Base-by-base conservation (phyloP, 1,140 invertebrate species). In the Caenorhabditis latens region DNA sequence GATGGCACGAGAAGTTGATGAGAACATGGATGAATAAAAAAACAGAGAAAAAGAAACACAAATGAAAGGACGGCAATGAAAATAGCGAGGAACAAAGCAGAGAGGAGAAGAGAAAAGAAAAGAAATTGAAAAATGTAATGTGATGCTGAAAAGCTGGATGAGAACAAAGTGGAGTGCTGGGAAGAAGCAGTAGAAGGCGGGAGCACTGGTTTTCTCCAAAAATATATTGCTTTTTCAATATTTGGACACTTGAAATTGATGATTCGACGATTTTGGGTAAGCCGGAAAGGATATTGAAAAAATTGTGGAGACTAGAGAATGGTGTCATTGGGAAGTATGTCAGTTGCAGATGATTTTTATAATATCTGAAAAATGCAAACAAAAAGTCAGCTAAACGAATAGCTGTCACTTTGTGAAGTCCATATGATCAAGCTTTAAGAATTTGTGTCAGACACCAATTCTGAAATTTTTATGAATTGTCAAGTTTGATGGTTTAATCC, bases 81-180 rank as follows among this genome's bases (percentile, higher is more conserved):
- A 53, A 53, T 50, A 50, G 8, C 3, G 50, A 42, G 9, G n/a
- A 14, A 32, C n/a, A n/a, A 4, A 67, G 63, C 50, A 50, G 13
- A 75, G 5, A 50, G 19, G 24, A 50, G 46, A n/a, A 14, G 46
- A 21, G 24, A 71, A 48, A 46, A 79, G n/a, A 11, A 50, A 79
- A 46, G 46, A 50, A 79, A 50, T 53, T 79, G 46, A 50, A 79
- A 79, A 50, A 79, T 79, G 71, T 79, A 79, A 79, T 79, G 71
- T 79, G 71, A 79, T 79, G 71, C 71, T 79, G 71, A 79, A 79
- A 79, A 79, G 71, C 71, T 79, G 71, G 71, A 79, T 79, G 71
- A 79, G 71, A 79, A 79, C 71, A 79, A 79, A 79, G 71, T 79
- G 71, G 43, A 79, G 71, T 79, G 71, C 71, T 50, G 71, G 71